These are phyloP conservation scores for Sclerurus mexicanus DNA, from an alignment of 2,113 vertebrate species.

Conservation along the genomic window DNA sequence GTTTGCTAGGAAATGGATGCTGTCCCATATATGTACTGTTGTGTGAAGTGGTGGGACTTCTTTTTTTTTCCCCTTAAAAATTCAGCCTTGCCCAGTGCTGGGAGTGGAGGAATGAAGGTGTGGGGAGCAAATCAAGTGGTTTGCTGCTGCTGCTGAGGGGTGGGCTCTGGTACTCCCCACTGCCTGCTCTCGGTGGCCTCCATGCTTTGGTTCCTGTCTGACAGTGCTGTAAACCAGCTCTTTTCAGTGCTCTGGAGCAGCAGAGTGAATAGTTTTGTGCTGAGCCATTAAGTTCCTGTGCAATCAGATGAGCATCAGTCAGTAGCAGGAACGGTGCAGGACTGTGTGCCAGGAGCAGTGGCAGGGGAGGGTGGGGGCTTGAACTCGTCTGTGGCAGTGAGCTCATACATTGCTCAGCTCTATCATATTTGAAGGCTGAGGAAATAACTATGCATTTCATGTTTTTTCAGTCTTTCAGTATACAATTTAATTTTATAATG, in stretches of 20 bases:
- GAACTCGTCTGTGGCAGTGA: neutral
- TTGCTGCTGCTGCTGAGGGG: neutral
- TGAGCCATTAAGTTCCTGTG: neutral
- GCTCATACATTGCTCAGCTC: neutral
- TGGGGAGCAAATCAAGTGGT: neutral
- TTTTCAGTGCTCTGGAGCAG: neutral
- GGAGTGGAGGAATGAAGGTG: neutral
- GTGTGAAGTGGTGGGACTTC: no score
- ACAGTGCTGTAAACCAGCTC: neutral
- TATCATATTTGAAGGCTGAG: neutral
- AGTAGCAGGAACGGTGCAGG: neutral
- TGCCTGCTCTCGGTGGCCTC: rapidly evolving
- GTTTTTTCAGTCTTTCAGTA: neutral
- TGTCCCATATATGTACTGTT: neutral
- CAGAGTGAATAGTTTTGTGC: neutral
- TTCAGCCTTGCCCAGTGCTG: neutral
- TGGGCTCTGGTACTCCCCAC: neutral
- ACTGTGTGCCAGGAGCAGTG: neutral
- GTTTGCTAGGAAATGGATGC: neutral
- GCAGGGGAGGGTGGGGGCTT: neutral
- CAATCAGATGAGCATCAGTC: neutral
- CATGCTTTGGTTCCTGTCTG: neutral
- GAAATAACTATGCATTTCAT: neutral
- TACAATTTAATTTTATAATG: neutral
- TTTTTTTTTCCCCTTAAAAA: neutral